Conservation (phyloP, 2,113 vertebrate genomes). For the Sorex fumeus region DNA sequence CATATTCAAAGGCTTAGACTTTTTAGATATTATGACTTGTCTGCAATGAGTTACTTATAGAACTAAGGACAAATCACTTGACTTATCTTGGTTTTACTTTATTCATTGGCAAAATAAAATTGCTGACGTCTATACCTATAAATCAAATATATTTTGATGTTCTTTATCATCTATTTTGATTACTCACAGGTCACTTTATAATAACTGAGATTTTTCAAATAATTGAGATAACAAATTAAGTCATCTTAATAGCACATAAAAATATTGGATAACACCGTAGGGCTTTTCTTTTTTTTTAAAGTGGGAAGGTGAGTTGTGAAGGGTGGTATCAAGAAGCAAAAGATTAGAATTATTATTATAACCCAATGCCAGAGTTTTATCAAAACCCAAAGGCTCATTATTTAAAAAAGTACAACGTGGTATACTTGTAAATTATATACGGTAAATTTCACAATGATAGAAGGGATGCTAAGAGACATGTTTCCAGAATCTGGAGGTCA, state of each 20-base stretch:
- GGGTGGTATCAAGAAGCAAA: not conserved
- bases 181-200: not conserved
- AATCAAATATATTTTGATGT: not conserved
- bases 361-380: not conserved
- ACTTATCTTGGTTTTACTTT: not conserved
- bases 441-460: not conserved
- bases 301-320: not conserved
- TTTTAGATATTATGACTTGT: not conserved
- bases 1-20: not conserved
- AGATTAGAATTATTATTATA: not conserved
- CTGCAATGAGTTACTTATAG: not conserved
- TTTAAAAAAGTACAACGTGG: too few relatives aligned
- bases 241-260: not conserved
- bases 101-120: not conserved
- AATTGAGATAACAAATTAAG: slow-evolving; percentile 16
- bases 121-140: not conserved
- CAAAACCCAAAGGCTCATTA: not conserved
- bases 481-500: not conserved
- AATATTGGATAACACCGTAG: not conserved
- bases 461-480: not conserved
- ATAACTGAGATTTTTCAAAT: not conserved
- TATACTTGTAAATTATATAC: not conserved
- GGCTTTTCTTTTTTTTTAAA: not conserved
- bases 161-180: not conserved
- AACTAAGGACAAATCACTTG: not conserved